Base-by-base conservation (phyloP, 1,140 invertebrate genomes). In the Trachymyrmex cornetzi region DNA sequence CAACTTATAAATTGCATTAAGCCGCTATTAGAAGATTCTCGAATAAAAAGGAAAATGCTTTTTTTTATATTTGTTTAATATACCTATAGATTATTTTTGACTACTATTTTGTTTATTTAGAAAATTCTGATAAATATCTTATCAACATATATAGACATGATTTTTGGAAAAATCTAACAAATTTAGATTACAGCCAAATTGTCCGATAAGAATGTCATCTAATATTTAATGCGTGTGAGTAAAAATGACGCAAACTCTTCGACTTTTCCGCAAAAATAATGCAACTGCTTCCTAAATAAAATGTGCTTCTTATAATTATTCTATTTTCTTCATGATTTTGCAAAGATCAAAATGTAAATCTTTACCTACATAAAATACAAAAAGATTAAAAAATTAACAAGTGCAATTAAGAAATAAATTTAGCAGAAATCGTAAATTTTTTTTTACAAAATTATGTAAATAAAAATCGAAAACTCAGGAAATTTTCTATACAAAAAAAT, bases 191-290 rank as follows among this genome's bases (percentile, higher is more conserved):
- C 64, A 77, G 77, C 71, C 79, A 91, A 91, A 57, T 82, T 82
- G 53, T 77, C 64, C 81, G 79, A 87, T 87, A 88, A n/a, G 53
- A 55, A 82, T 79, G 74, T 91, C 66, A 86, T 86, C 88, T 90
- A 92, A 50, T 22, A 57, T n/a, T 57, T 57, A 9, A 57, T 57
- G 55, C 55, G n/a, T n/a, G 9, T 34, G 30, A 34, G 5, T n/a
- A 57, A 57, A 57, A 57, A 57, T 7, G 7, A 7, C n/a, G 9
- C n/a, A 57, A 57, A 2, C n/a, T 57, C 2, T 57, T 38, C 7
- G 3, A 38, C 34, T 38, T 57, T 2, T 57, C 55, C n/a, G n/a
- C 19, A n/a, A 57, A 57, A 57, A 57, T 7, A 2, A 22, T 9
- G 1, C 55, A n/a, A 57, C n/a, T 57, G n/a, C 22, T 57, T n/a